phyloP scores from a whole-genome alignment of 2,113 vertebrate genomes.

The Zosterops lateralis region DNA sequence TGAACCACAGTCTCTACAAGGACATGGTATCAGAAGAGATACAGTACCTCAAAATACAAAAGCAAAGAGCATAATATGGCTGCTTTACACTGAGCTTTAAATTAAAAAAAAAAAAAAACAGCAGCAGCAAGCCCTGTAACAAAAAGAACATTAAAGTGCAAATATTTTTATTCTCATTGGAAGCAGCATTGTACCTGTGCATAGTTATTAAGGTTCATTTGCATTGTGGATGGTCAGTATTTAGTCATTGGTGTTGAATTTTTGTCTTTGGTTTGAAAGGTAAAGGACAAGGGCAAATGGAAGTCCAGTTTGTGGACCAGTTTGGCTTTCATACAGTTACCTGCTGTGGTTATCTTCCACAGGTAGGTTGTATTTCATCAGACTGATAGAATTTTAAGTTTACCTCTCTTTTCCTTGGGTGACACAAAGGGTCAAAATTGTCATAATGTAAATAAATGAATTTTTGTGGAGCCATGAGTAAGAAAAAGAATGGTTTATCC shows the following conservation, averaged over 20 bases:
- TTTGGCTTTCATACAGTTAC: slow-evolving; percentile 88
- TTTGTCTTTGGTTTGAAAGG: slow-evolving; percentile 61
- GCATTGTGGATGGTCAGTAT: background rate
- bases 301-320: slow-evolving; percentile 72
- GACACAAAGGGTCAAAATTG: background rate
- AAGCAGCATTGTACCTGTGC: background rate
- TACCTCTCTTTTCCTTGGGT: background rate
- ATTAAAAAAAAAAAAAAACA: background rate
- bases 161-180: background rate
- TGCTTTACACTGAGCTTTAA: background rate
- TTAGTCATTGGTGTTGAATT: background rate
- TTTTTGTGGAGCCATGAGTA: background rate
- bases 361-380: slow-evolving; percentile 74
- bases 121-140: background rate
- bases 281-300: slow-evolving; percentile 63
- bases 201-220: background rate
- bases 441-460: background rate
- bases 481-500: background rate
- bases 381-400: background rate
- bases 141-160: background rate
- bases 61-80: background rate
- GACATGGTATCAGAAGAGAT: background rate
- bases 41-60: background rate
- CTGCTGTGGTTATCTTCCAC: slow-evolving; percentile 92
- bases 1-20: background rate